Evolutionary conservation across 2,888 invertebrate genomes (phyloP).

Genomic region (Thecophora atra): DNA sequence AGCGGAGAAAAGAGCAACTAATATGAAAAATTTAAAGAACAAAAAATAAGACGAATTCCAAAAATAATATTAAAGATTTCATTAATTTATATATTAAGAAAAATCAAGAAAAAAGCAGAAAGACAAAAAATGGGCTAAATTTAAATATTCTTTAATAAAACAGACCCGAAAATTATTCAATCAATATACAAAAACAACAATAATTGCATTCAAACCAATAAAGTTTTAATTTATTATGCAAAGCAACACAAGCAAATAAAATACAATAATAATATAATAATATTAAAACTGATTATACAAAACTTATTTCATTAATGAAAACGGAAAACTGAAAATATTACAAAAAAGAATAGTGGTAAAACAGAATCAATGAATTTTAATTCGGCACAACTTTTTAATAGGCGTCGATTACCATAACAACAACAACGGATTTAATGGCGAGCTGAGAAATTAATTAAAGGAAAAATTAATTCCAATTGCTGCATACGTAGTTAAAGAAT

Average conservation of each 20-base stretch:
- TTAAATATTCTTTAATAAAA: constrained; percentile 20
- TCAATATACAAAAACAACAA: constrained; percentile 2
- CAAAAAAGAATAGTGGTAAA: too few relatives aligned
- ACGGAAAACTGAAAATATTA: too few relatives aligned
- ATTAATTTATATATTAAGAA: constrained; percentile 24
- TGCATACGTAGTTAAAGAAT: neutral
- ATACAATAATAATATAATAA: too few relatives aligned
- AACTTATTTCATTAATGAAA: too few relatives aligned
- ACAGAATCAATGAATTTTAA: too few relatives aligned
- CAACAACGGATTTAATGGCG: neutral
- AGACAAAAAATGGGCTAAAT: constrained; percentile 32
- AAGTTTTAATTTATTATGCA: too few relatives aligned
- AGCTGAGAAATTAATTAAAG: neutral
- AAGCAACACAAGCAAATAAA: too few relatives aligned
- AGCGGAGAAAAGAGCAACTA: neutral
- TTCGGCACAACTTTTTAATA: too few relatives aligned
- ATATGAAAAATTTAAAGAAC: neutral
- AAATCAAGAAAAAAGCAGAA: neutral
- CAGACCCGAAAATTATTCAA: constrained; percentile 12
- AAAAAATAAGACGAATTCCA: constrained; percentile 17
- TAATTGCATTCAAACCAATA: neutral
- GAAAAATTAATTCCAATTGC: neutral
- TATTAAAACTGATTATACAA: too few relatives aligned
- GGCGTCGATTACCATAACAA: too few relatives aligned
- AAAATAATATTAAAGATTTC: constrained; percentile 39